Evolutionary conservation across 2,113 vertebrate genomes (phyloP).

Genomic region (Daubentonia madagascariensis): DNA sequence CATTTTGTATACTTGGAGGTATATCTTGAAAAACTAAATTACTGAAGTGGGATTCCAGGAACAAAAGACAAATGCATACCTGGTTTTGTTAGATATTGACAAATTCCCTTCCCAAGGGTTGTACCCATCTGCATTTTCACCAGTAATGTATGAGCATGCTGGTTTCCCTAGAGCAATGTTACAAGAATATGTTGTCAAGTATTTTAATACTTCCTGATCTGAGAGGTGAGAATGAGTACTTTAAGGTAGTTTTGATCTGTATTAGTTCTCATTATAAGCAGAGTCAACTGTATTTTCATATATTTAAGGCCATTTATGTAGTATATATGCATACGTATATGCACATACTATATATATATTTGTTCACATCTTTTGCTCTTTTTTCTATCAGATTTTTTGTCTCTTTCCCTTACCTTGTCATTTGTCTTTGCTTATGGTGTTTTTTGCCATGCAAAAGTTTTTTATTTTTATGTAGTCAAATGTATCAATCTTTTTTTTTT

Average conservation of each 20-base stretch:
- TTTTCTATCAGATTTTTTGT: not conserved
- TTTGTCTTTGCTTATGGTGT: not conserved
- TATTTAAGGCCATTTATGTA: not conserved
- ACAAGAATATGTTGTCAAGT: not conserved
- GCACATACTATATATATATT: not conserved
- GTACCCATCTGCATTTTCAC: not conserved
- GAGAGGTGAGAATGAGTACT: not conserved
- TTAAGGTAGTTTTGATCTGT: not conserved
- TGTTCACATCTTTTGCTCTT: not conserved
- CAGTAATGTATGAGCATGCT: not conserved
- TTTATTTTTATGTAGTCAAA: not conserved
- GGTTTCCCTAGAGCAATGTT: not conserved
- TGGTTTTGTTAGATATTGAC: not conserved
- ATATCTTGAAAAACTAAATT: not conserved
- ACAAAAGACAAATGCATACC: conserved; percentile 13
- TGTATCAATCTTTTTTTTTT: not conserved
- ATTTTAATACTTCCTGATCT: not conserved
- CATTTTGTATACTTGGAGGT: not conserved
- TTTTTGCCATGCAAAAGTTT: not conserved
- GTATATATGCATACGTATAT: not conserved
- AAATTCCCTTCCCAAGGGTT: not conserved
- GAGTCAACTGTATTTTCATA: not conserved
- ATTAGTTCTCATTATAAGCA: not conserved
- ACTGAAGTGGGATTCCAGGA: not conserved
- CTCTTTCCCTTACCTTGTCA: not conserved